Evolutionary conservation across 1,140 invertebrate species (phyloP).

Genomic region (Brachionus rotundiformis): DNA sequence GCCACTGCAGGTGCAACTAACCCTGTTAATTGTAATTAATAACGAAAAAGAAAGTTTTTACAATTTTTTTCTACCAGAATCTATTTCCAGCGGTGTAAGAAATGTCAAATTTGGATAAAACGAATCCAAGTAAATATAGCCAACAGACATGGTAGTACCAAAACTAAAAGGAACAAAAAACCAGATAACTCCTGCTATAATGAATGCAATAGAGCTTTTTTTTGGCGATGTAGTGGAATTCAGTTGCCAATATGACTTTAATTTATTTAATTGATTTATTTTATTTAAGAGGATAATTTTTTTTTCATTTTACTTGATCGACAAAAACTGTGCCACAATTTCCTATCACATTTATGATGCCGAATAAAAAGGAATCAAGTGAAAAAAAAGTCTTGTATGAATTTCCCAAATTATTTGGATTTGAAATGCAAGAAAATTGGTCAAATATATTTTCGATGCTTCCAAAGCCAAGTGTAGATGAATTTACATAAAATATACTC

Average conservation of each 20-base stretch:
- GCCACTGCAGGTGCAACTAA: conserved; percentile 61
- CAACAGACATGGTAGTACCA: conserved; percentile 63
- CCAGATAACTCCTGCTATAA: conserved; percentile 63
- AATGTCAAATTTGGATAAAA: conserved; percentile 56
- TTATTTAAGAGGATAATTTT: conserved; percentile 60
- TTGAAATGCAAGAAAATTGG: conserved; percentile 4
- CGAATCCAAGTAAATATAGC: conserved; percentile 59
- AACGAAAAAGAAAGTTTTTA: neutral
- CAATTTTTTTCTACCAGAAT: conserved; percentile 56
- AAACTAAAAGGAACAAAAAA: conserved; percentile 64
- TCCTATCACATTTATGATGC: conserved; percentile 61
- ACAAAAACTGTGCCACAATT: conserved; percentile 65
- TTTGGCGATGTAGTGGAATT: conserved; percentile 36
- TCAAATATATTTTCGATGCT: conserved; percentile 7
- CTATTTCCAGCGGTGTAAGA: conserved; percentile 55
- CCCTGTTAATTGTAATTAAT: conserved; percentile 55
- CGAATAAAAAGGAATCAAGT: conserved; percentile 61
- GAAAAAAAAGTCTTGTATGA: conserved; percentile 62
- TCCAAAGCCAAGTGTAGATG: neutral
- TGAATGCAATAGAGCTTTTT: conserved; percentile 62
- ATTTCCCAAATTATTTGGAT: conserved; percentile 55
- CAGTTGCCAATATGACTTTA: conserved; percentile 54
- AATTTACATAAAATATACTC: conserved; percentile 54
- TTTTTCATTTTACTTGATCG: conserved; percentile 64
- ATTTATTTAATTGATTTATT: conserved; percentile 55